A percentile compares a stretch with the other conserved stretches of the same genome.
Evolutionary conservation across 1,140 invertebrate species (phyloP).

Genomic region (Drosophila yakuba): DNA sequence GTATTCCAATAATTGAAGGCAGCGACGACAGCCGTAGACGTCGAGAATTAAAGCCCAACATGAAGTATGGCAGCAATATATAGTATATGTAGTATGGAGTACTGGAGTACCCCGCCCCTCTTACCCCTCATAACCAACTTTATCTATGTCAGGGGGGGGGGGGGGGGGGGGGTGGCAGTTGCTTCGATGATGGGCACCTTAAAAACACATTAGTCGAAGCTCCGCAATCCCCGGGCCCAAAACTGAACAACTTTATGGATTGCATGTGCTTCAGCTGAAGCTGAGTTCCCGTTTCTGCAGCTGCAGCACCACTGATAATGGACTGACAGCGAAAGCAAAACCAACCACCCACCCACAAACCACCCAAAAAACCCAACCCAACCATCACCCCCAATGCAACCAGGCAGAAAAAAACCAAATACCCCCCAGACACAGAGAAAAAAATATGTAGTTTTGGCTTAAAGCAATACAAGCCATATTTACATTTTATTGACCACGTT

Average conservation of each 20-base stretch:
- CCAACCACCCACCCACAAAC: not conserved
- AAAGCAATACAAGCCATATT: slow-evolving; percentile 2
- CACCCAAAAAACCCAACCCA: not conserved
- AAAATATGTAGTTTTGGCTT: not conserved
- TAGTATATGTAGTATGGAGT: too few relatives aligned
- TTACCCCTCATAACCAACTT: too few relatives aligned
- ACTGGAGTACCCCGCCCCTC: too few relatives aligned
- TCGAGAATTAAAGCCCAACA: slow-evolving; percentile 71
- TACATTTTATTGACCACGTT: slow-evolving; percentile 3
- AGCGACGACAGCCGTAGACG: slow-evolving; percentile 61
- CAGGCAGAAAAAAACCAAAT: not conserved
- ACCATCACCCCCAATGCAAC: not conserved
- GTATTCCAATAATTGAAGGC: slow-evolving; percentile 72
- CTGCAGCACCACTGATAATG: slow-evolving; percentile 66
- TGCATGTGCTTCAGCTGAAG: slow-evolving; percentile 53
- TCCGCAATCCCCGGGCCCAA: not conserved
- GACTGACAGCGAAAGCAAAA: slow-evolving; percentile 24
- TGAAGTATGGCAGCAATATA: slow-evolving; percentile 58
- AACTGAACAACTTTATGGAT: slow-evolving; percentile 58
- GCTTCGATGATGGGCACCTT: slow-evolving; percentile 11
- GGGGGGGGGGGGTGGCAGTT: not conserved
- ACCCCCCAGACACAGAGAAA: not conserved
- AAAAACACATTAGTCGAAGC: slow-evolving; percentile 66
- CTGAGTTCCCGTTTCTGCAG: slow-evolving; percentile 16
- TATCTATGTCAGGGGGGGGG: slow-evolving; percentile 12